phyloP scores from a whole-genome alignment of 2,888 invertebrate genomes.

The Apodemia zela region DNA sequence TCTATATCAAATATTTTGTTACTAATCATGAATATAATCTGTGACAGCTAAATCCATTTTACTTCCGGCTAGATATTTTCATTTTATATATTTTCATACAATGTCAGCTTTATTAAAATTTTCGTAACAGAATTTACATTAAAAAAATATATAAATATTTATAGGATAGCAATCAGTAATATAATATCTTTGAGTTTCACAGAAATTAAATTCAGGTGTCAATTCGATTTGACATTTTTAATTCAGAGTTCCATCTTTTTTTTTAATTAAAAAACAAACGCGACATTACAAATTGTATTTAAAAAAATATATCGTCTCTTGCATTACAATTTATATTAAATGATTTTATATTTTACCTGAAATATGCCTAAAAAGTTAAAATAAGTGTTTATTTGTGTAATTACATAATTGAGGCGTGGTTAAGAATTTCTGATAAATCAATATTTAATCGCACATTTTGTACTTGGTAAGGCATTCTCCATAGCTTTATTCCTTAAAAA shows the following conservation, averaged over 20 bases:
- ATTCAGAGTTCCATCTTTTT: not conserved
- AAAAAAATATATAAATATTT: not conserved
- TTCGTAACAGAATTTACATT: not conserved
- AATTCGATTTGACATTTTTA: not conserved
- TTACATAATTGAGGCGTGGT: not conserved
- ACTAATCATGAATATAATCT: no score
- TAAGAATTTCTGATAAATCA: not conserved
- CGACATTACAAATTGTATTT: not conserved
- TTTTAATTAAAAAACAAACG: not conserved
- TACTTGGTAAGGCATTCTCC: not conserved
- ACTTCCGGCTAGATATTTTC: no score
- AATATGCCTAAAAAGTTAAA: not conserved
- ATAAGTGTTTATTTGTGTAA: not conserved
- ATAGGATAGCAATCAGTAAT: not conserved
- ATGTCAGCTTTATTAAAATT: not conserved
- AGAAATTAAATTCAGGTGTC: not conserved
- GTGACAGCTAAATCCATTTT: no score
- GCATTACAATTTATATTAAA: not conserved
- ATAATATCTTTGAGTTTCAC: not conserved
- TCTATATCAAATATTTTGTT: no score
- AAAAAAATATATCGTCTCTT: not conserved
- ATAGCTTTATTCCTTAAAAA: constrained; percentile 36
- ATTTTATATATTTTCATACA: no score
- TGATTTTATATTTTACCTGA: not conserved
- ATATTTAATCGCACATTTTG: not conserved